Evolutionary conservation across 2,797 vertebrate species (phyloP).

Genomic region (Intellagama lesueurii): DNA sequence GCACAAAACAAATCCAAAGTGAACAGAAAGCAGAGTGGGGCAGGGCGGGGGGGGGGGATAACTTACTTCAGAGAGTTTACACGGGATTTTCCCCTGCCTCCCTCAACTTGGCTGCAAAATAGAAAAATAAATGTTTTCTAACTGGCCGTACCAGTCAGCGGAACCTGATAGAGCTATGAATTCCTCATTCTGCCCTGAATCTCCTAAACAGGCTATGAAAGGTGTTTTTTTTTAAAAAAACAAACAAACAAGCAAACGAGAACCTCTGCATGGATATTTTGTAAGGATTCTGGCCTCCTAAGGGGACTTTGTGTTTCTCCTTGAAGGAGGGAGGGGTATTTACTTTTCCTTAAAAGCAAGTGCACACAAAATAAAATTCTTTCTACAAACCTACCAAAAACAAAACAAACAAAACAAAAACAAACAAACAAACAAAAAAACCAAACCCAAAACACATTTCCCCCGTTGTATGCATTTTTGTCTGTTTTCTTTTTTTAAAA

Average conservation of each 20-base stretch:
- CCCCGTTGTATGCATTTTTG: constrained; percentile 65
- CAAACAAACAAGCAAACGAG: too few species aligned
- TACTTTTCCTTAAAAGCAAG: constrained; percentile 80
- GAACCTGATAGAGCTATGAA: constrained; percentile 64
- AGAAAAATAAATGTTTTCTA: constrained; percentile 81
- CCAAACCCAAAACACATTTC: constrained; percentile 38
- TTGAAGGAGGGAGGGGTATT: constrained; percentile 48
- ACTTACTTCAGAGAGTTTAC: constrained; percentile 79
- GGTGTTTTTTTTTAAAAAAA: constrained; percentile 47
- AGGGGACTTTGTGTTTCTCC: constrained; percentile 74
- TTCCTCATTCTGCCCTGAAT: constrained; percentile 59
- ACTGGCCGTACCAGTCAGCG: constrained; percentile 64
- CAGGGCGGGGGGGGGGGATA: constrained; percentile 27
- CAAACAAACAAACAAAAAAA: not conserved
- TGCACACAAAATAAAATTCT: constrained; percentile 82
- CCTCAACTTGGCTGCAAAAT: constrained; percentile 78
- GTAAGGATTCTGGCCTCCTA: constrained; percentile 74
- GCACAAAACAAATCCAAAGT: constrained; percentile 76
- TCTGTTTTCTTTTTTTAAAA: constrained; percentile 75
- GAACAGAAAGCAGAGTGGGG: constrained; percentile 53
- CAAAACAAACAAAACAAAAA: constrained; percentile 56
- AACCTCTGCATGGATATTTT: constrained; percentile 54
- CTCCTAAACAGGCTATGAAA: constrained; percentile 67
- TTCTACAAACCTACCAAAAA: constrained; percentile 80
- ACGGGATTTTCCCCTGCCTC: constrained; percentile 55